Evolutionary conservation across 2,113 vertebrate genomes (phyloP), one percentile per base, ranked within the genome.

Genomic region (Pyrgilauda ruficollis): DNA sequence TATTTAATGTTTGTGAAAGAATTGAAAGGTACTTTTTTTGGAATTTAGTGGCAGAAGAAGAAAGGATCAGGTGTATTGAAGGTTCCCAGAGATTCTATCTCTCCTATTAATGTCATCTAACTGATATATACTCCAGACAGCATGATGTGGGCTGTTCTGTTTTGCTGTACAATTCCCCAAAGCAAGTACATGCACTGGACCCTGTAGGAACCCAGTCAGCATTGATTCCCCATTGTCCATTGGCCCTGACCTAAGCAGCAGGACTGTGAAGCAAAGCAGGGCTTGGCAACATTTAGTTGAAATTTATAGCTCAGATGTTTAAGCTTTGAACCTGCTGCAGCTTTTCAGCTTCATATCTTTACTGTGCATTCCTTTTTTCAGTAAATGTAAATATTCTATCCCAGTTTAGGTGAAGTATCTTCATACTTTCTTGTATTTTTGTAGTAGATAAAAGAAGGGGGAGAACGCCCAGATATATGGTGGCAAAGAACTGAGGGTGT

Each of bases 341-440:
- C 11, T 83, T 92, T 90, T 73, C 72, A 93, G 37, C 52, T 73
- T 77, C 18, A 2, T 77, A 37, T 41, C 21, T 96, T 77, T 78
- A 16, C 39, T 66, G 15, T 21, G 8, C 15, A 41, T 59, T 55
- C 47, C 47, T 86, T 59, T 9, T 53, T 39, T 74, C 55, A 69
- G 14, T 58, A 94, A 84, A 68, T 53, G n/a, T 62, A 93, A 94
- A 92, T 89, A 78, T 88, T 91, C 31, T 28, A 41, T 50, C 33
- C 28, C 55, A 28, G 20, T 47, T 28, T 61, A 68, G 16, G 11
- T 75, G 19, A 69, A 77, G 35, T 37, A 67, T 70, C 73, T 87
- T 73, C 49, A 46, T 11, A 13, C 13, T 66, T 91, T 56, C 52
- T 69, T 70, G 11, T 28, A 66, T 88, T 80, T 69, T 44, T 66